Base-by-base conservation (phyloP, 1,140 invertebrate species). In the Amyelois transitella region DNA sequence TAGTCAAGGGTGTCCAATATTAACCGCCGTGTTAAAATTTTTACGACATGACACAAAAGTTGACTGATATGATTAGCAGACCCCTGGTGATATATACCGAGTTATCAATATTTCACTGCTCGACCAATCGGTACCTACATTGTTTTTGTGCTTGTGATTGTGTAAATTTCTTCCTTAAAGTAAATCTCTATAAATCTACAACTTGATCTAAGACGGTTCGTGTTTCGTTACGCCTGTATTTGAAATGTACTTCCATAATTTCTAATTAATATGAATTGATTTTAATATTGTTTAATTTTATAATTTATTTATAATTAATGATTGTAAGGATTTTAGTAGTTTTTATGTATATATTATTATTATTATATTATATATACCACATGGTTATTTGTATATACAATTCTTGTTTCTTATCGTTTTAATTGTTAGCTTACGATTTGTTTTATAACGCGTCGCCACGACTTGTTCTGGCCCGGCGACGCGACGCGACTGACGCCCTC, bases 321-420 rank as follows among this genome's bases (percentile, higher is more conserved):
- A 45, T 61, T 53, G 32, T 66, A 66, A 66, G 60, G 53, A 58
- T 60, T 66, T 65, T 66, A 44, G 49, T 66, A 66, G 58, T 54
- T 28, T 66, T 62, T 66, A 62, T 66, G 58, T 62, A 63, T 59
- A 63, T 62, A 65, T 28, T 56, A 58, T 53, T 49, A 43, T 54
- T 55, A 14, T 14, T 38, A 47, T 18, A 49, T 58, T 6, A 28
- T 28, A 38, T 62, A 56, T 55, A 25, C 54, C 59, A 25, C 49
- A 55, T 58, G 57, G 53, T 53, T 48, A 55, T 67, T 63, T 63
- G 60, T 63, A 63, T 53, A 63, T 58, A 62, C 55, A 48, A 12
- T 48, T 21, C 20, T 48, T 48, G 8, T 48, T 20, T 21, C 20
- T 19, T 20, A 21, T 12, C 7, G 12, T 48, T 48, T 48, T 48